A percentile compares a stretch with the other conserved stretches of the same genome.
Conservation (phyloP, 2,888 invertebrate species). For the Scaptomyza parva region DNA sequence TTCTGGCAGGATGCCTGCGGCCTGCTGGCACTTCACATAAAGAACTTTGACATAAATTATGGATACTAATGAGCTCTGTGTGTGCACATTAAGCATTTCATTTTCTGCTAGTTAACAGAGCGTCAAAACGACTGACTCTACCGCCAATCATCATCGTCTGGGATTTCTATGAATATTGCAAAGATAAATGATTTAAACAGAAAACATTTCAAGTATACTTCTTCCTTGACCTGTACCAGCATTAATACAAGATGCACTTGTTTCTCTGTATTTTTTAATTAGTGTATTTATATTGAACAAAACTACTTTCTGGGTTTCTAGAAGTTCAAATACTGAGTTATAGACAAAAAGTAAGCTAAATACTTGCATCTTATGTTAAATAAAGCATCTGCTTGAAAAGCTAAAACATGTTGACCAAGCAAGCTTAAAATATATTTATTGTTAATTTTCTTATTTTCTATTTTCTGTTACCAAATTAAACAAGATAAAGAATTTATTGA, state of each 20-base stretch:
- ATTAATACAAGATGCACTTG: background rate
- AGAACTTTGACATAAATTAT: constrained; percentile 80
- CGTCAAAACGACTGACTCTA: constrained; percentile 1
- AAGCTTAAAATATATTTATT: too few species aligned
- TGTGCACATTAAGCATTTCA: constrained; percentile 69
- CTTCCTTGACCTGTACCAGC: constrained; percentile 47
- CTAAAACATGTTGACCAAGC: too few species aligned
- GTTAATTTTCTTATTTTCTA: too few species aligned
- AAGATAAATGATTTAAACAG: constrained; percentile 9
- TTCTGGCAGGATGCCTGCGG: constrained; percentile 14
- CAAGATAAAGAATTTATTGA: too few species aligned
- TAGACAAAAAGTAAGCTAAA: too few species aligned
- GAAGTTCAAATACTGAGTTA: too few species aligned
- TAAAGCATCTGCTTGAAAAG: too few species aligned
- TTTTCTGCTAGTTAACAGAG: constrained; percentile 47
- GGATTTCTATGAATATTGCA: constrained; percentile 57
- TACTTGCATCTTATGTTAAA: too few species aligned
- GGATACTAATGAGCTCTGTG: constrained; percentile 75
- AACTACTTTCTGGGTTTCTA: too few species aligned
- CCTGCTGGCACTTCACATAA: constrained; percentile 65
- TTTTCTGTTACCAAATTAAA: too few species aligned
- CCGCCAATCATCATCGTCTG: background rate
- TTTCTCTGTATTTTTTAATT: background rate
- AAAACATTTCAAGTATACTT: constrained; percentile 24
- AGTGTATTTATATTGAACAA: too few species aligned